phyloP scores from a whole-genome alignment of 2,797 vertebrate genomes.

The Brachyrhaphis roseni region DNA sequence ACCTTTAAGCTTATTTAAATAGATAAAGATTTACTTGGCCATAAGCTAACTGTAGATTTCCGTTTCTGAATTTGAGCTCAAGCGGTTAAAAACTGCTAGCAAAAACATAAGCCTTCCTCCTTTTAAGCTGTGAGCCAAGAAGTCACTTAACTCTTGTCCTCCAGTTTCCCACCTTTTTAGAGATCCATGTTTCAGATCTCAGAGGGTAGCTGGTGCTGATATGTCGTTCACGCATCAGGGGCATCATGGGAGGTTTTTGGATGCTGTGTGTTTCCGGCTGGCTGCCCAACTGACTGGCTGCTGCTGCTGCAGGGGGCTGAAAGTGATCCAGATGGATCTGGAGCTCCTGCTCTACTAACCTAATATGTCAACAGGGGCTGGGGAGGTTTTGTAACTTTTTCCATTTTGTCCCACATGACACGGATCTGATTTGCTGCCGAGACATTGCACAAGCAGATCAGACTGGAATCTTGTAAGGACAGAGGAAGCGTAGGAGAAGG shows the following conservation, averaged over 20 bases:
- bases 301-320: conserved; percentile 15
- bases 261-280: conserved; percentile 32
- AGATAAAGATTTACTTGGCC: background rate
- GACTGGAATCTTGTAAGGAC: background rate
- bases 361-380: conserved; percentile 25
- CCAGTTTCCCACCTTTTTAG: conserved; percentile 11
- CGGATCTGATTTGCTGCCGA: background rate
- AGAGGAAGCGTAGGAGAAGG: background rate
- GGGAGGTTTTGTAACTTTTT: background rate
- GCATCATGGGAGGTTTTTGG: conserved; percentile 24
- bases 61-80: background rate
- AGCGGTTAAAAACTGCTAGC: background rate
- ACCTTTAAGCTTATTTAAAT: background rate
- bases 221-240: conserved; percentile 42
- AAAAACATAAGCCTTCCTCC: background rate
- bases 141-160: background rate
- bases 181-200: conserved; percentile 31
- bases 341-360: conserved; percentile 39
- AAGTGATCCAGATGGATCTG: conserved; percentile 33
- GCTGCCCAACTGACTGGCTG: background rate
- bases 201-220: conserved; percentile 43
- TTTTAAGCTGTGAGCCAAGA: background rate
- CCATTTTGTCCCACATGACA: background rate
- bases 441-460: background rate
- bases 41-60: background rate